Evolutionary conservation across 2,797 vertebrate species (phyloP), one percentile per base, ranked within the genome.

Genomic region (Percopsis omiscomaycus): DNA sequence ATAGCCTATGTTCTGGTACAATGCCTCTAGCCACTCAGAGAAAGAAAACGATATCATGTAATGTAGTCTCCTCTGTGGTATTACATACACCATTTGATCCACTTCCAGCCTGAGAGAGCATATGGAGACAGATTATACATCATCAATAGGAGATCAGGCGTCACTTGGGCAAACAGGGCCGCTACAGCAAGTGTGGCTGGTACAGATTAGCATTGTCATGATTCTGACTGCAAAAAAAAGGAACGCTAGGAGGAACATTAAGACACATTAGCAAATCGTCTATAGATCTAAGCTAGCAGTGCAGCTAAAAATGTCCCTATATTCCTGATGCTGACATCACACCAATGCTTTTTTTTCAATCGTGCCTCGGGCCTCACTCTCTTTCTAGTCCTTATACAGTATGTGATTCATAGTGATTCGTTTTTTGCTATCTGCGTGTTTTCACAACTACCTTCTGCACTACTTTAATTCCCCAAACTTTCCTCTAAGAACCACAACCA

Each of bases 281-380:
- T 61, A 64, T 81, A 85, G 77, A 78, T 77, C 59, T 77, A 68
- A 59, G 57, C 69, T 74, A 66, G 61, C 63, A 70, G 75, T 15
- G 54, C 87, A 84, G 82, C 74, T 84, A 77, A 82, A 89, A 88
- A 84, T 89, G 89, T 82, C 88, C 79, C 70, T 85, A 73, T 84
- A 69, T 62, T 54, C 3, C 68, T 75, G 74, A 69, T 81, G 68
- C 77, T 60, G 56, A 84, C 63, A 55, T 44, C 14, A 59, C 2
- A 73, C 80, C 80, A 79, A 71, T 37, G 55, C 53, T 61, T 69
- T 63, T 71, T 49, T 48, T 28, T n/a, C 45, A 48, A 46, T 50
- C 28, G 51, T 42, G 37, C 6, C 37, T 42, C 37, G 4, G 6
- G 37, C 45, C 63, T 62, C 51, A n/a, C 14, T 73, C 53, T 55